Base-by-base conservation (phyloP, 2,113 vertebrate genomes). In the Syngnathus scovelli region DNA sequence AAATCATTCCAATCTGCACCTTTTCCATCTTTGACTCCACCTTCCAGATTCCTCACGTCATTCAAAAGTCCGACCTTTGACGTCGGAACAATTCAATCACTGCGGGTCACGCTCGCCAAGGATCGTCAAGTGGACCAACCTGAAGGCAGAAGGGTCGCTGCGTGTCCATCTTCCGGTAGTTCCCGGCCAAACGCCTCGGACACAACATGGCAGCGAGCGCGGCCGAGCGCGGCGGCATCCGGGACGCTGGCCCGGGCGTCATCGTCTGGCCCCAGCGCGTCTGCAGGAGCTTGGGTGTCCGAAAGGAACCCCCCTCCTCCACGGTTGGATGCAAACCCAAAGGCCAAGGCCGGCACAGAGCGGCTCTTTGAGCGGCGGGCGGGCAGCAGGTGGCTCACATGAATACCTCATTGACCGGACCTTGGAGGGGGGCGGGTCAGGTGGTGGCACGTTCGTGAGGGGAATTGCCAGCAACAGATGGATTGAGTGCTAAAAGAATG, bases 151-250 rank as follows among this genome's bases (percentile, higher is more conserved):
- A 91, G 62, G 89, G 87, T 68, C 88, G 86, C 64, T 88, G 88
- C 67, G 75, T 73, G 19, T 90, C 88, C 82, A 92, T 91, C 81
- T 92, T 92, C 86, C 89, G 86, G 62, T 92, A 91, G 69, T 83
- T 90, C 73, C 89, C 89, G 70, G 82, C 86, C 75, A 88, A 90
- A 81, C 82, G 87, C 82, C 81, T 86, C 74, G 87, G 84, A 89
- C 90, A 89, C 88, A 92, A 89, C 90, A 92, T 92, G 83, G 84
- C 90, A 89, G 89, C 88, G 48, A 86, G 76, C 84, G 89, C 87
- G 77, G 84, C 38, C 38, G 89, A 78, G 71, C 79, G 80, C 69
- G 81, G 73, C 78, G 86, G 83, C 89, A 89, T 91, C 75, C 85
- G 90, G 85, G 79, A 83, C 79, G 82, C 79, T 76, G 52, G 38